Evolutionary conservation across 2,888 invertebrate species (phyloP), one percentile per base, ranked within the genome.

Genomic region (Margaritifera margaritifera): DNA sequence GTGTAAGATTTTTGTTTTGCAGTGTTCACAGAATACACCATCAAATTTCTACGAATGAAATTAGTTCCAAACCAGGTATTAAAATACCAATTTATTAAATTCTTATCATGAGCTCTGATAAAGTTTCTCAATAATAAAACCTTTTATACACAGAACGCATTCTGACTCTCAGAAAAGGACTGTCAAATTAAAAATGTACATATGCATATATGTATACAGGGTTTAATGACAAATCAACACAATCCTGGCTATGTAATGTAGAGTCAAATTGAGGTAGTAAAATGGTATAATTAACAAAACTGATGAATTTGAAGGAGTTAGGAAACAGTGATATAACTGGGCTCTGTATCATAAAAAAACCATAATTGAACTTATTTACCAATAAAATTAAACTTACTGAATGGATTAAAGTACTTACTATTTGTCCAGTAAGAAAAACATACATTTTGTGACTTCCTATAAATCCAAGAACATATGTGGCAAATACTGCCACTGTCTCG

Each of bases 401-500:
- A 56, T 56, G 11, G 56, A 60, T 25, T 24, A 52, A 53, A 57
- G 53, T 69, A 85, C 89, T 88, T 84, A 92, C 92, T 79, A 89
- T 77, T 77, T 91, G 90, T 22, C 91, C 91, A 57, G 85, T 68
- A 11, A 91, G 81, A 42, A 92, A 85, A 54, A 90, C 84, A 65
- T 89, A 88, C 42, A 91, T 83, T 54, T 89, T 87, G 19, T 77
- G 75, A 24, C 83, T 77, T 50, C 82, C 84, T 57, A 91, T 86
- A 64, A 90, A 90, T 25, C 89, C 90, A 15, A 92, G 80, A n/a
- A 90, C 81, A 79, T 94, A 94, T 78, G 94, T 92, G 2, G 93
- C 90, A 82, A 95, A 93, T 75, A 96, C 91, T 5, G 94, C 93
- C 6, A 94, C 89, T 0, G 93, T 91, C 88, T 96, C 95, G 0